Conservation (phyloP, 2,797 vertebrate genomes). For the Anguilla obscura region DNA sequence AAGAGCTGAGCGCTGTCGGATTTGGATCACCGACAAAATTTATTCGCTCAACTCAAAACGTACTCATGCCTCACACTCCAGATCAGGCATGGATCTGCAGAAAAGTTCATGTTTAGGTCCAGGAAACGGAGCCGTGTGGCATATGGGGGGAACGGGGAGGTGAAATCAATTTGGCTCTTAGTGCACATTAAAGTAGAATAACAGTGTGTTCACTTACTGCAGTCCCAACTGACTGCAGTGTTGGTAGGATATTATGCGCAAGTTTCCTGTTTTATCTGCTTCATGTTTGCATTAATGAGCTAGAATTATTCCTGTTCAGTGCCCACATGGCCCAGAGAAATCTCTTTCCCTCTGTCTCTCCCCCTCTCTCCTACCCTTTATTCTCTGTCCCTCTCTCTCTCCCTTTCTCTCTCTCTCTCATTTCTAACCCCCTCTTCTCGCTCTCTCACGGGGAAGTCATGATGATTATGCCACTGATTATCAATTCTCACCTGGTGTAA, state of each 20-base stretch:
- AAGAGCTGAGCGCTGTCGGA: not conserved
- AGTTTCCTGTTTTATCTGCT: not conserved
- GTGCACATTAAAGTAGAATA: not conserved
- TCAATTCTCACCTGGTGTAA: conserved; percentile 7
- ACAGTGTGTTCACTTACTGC: conserved; percentile 14
- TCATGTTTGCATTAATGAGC: conserved; percentile 7
- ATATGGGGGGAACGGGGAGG: not conserved
- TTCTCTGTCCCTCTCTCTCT: not conserved
- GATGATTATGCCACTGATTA: no score
- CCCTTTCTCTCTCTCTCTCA: not conserved
- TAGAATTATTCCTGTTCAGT: conserved; percentile 12
- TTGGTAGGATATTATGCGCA: conserved; percentile 15
- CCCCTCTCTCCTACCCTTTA: not conserved
- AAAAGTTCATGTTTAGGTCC: not conserved
- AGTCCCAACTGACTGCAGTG: not conserved
- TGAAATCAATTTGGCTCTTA: not conserved
- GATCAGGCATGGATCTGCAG: not conserved
- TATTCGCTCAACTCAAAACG: not conserved
- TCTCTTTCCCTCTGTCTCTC: not conserved
- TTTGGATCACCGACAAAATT: not conserved
- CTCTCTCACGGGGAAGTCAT: not conserved
- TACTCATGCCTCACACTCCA: not conserved
- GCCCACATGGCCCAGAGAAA: conserved; percentile 12
- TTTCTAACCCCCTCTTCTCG: no score
- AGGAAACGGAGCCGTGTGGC: not conserved